These are phyloP conservation scores for Eulemur albifrons DNA, from an alignment of 2,797 vertebrate species.

Conservation along the genomic window DNA sequence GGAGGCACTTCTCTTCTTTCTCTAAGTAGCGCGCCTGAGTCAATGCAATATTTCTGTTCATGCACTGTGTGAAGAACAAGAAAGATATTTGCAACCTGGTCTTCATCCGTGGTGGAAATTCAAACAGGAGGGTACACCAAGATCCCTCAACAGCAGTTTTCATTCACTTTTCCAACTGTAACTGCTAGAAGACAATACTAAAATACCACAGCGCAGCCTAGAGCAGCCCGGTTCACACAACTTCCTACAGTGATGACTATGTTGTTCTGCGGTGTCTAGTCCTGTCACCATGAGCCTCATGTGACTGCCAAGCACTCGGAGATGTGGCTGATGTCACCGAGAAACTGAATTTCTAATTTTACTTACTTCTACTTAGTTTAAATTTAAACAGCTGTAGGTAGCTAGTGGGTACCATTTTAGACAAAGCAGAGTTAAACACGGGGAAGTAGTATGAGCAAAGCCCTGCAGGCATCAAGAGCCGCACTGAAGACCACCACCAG, in stretches of 20 bases:
- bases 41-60: conserved; percentile 91
- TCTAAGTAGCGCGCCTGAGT: conserved; percentile 96
- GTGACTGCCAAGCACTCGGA: accelerated
- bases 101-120: not conserved
- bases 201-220: not conserved
- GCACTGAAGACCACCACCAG: accelerated
- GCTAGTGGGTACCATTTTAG: not conserved
- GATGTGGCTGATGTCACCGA: not conserved
- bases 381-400: not conserved
- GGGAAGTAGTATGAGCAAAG: not conserved
- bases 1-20: conserved; percentile 95
- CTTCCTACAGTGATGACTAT: not conserved
- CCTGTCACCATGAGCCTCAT: accelerated
- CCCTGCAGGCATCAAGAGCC: not conserved
- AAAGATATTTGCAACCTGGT: not conserved
- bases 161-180: not conserved
- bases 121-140: not conserved
- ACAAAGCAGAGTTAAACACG: not conserved
- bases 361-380: not conserved
- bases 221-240: not conserved
- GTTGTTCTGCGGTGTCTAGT: accelerated
- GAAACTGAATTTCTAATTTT: not conserved
- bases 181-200: not conserved
- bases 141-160: not conserved
- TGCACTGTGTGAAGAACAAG: conserved; percentile 86